Evolutionary conservation across 1,140 invertebrate genomes (phyloP), one percentile per base, ranked within the genome.

Genomic region (Brachionus rubens): DNA sequence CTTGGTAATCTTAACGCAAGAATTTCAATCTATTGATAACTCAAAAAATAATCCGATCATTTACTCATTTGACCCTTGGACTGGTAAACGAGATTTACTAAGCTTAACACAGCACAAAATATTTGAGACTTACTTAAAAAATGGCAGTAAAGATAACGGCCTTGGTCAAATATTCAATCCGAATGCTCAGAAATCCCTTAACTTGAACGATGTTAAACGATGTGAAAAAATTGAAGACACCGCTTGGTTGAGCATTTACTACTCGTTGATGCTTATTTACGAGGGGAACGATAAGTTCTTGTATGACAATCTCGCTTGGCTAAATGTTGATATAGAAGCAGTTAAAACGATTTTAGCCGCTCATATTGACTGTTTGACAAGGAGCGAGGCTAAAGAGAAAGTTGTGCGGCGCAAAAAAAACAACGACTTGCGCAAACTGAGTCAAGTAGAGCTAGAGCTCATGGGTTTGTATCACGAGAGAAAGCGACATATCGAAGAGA

Each of bases 81-180:
- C 54, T 59, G 54, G 54, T 30, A 59, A 30, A 59, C 54, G 54
- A 16, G 28, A 59, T 36, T 19, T 59, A 40, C 54, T 59, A 26
- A 4, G 28, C 9, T 59, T 30, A 2, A 59, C 54, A 4, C 3
- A 59, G 19, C 26, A 59, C 54, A 59, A 36, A 16, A 24, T 59
- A n/a, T 59, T 59, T 33, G 26, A 59, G 5, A 33, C 12, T n/a
- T 59, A 59, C 33, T 16, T 59, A 33, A 30, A n/a, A n/a, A 59
- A 59, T 3, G 54, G 54, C 2, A 59, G 54, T 7, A 59, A 36
- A 54, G 54, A n/a, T 1, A 59, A 59, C 28, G 54, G 54, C 28
- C 30, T 59, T 59, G 54, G 30, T 9, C 9, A 59, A 59, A 16
- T 59, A 4, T 59, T 59, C 19, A 30, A 59, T 2, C 54, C 54